Conservation (phyloP, 1,140 invertebrate species). For the Nomia melanderi region DNA sequence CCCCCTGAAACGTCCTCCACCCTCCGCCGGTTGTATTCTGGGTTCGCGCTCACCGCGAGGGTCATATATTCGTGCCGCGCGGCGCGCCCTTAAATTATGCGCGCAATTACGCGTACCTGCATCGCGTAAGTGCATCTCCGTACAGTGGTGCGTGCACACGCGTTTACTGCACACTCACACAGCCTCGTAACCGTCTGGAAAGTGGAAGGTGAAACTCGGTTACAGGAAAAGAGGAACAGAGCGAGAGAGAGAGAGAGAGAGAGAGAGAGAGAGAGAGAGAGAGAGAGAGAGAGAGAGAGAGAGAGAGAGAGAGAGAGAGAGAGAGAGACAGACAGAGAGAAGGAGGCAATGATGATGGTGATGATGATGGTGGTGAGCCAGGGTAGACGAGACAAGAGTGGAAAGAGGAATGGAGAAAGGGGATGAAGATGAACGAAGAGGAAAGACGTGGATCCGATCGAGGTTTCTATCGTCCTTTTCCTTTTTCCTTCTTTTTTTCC, state of each 20-base stretch:
- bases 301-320: no score
- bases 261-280: slow-evolving; percentile 13
- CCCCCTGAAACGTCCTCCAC: slow-evolving; percentile 28
- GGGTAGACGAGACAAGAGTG: no score
- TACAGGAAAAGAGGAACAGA: no score
- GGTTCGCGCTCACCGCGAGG: slow-evolving; percentile 18
- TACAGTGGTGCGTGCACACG: slow-evolving; percentile 16
- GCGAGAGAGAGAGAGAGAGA: slow-evolving; percentile 5
- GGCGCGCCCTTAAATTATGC: slow-evolving; percentile 77
- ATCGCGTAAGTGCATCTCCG: slow-evolving; percentile 54
- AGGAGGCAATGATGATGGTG: no score
- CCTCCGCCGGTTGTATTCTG: slow-evolving; percentile 10
- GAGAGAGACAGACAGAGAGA: no score
- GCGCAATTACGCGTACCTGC: slow-evolving; percentile 73
- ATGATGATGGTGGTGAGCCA: no score
- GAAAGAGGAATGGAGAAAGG: background rate
- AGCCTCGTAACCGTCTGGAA: slow-evolving; percentile 14
- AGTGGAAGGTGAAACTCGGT: slow-evolving; percentile 19
- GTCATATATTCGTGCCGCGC: slow-evolving; percentile 54
- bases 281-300: no score
- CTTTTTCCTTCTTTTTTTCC: background rate
- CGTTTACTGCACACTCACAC: no score
- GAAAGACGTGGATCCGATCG: background rate
- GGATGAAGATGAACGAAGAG: no score
- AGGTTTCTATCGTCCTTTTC: background rate